Evolutionary conservation across 2,113 vertebrate genomes (phyloP).

Genomic region (Lonchura striata): DNA sequence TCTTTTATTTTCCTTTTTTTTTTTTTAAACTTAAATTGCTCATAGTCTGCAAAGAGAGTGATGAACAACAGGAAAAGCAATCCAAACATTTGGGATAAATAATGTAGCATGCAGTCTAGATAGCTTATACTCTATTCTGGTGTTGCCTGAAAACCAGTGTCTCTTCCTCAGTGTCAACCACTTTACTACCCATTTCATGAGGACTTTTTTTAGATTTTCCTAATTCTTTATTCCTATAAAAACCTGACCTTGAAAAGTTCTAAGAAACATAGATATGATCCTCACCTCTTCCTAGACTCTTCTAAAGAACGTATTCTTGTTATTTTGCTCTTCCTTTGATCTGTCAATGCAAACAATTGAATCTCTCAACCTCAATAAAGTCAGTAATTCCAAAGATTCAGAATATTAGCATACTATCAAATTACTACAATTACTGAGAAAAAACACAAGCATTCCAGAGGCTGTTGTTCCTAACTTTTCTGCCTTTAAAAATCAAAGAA

Average conservation of each 20-base stretch:
- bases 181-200: not conserved
- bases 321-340: not conserved
- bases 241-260: not conserved
- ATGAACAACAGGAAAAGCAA: not conserved
- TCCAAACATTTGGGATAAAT: not conserved
- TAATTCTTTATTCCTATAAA: not conserved
- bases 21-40: not conserved
- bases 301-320: not conserved
- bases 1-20: not conserved
- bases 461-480: not conserved
- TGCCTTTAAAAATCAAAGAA: not conserved
- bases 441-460: not conserved
- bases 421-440: not conserved
- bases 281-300: not conserved
- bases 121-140: not conserved
- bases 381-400: not conserved
- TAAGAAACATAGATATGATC: not conserved
- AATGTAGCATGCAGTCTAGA: not conserved
- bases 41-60: not conserved
- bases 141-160: not conserved
- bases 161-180: not conserved
- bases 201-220: not conserved
- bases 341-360: not conserved
- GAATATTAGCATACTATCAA: not conserved
- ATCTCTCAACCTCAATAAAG: not conserved